These are phyloP conservation scores for Arrhamphus sclerolepis DNA, from an alignment of 2,797 vertebrate genomes.

Conservation along the genomic window DNA sequence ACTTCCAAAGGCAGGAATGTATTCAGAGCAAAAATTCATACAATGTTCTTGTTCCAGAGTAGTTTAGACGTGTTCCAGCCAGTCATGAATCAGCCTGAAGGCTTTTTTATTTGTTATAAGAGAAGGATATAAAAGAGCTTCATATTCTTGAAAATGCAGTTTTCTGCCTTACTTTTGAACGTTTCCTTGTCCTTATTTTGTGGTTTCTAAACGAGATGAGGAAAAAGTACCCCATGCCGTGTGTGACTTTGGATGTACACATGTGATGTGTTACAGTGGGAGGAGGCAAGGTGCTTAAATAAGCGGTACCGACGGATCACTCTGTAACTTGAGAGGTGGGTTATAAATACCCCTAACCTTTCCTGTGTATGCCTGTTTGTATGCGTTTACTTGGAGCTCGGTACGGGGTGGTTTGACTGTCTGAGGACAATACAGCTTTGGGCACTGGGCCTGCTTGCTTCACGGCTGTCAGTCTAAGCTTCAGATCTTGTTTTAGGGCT, in stretches of 20 bases:
- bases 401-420: slow-evolving; percentile 50
- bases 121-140: slow-evolving; percentile 13
- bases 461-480: slow-evolving; percentile 23
- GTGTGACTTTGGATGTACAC: slow-evolving; percentile 47
- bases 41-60: slow-evolving; percentile 22
- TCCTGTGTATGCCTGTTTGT: slow-evolving; percentile 73
- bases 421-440: slow-evolving; percentile 62
- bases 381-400: slow-evolving; percentile 58
- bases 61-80: slow-evolving; percentile 70
- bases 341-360: slow-evolving; percentile 87
- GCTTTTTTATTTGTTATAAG: slow-evolving; percentile 16
- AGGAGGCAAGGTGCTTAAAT: slow-evolving; percentile 78
- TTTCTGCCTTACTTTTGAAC: not conserved
- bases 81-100: slow-evolving; percentile 43
- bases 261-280: slow-evolving; percentile 59
- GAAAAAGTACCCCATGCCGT: slow-evolving; percentile 14
- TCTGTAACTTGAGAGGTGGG: slow-evolving; percentile 80
- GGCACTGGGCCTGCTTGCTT: slow-evolving; percentile 16
- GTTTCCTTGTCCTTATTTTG: not conserved
- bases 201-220: slow-evolving; percentile 20
- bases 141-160: slow-evolving; percentile 8
- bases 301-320: slow-evolving; percentile 75
- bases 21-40: slow-evolving; percentile 31
- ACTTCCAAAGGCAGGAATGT: slow-evolving; percentile 44
- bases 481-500: slow-evolving; percentile 26